Evolutionary conservation across 2,888 invertebrate genomes (phyloP).

Genomic region (Apodemia mormo): DNA sequence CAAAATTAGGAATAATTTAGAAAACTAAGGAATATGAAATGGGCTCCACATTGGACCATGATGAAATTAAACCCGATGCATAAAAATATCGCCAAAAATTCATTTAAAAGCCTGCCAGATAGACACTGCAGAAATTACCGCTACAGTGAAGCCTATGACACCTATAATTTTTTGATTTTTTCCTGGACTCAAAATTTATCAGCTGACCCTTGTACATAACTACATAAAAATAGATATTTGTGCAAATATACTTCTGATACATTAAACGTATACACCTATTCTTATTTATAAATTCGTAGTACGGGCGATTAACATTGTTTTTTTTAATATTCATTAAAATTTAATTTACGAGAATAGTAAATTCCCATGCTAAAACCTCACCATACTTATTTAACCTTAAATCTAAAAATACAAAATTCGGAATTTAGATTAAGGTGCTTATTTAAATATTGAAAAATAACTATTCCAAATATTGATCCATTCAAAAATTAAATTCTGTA

Average conservation of each 20-base stretch:
- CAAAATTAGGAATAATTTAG: too few species aligned
- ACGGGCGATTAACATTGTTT: neutral
- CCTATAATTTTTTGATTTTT: too few species aligned
- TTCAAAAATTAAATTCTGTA: neutral
- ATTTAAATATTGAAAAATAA: neutral
- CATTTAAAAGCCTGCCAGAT: too few species aligned
- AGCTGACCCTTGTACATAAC: neutral
- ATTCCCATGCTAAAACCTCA: neutral
- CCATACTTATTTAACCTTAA: neutral
- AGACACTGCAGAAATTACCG: too few species aligned
- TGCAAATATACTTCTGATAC: neutral
- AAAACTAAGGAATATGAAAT: too few species aligned
- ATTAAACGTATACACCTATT: neutral
- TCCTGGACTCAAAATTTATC: too few species aligned
- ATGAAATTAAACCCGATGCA: too few species aligned
- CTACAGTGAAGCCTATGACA: too few species aligned
- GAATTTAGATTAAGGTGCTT: neutral
- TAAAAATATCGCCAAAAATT: too few species aligned
- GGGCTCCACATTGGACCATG: too few species aligned
- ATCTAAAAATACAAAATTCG: neutral
- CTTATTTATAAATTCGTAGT: neutral
- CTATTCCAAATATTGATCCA: neutral
- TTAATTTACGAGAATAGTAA: neutral
- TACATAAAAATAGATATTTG: neutral
- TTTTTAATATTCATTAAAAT: neutral